A percentile compares a stretch with the other conserved stretches of the same genome.
phyloP scores from a whole-genome alignment of 2,888 invertebrate species.

The Erebia aethiops region DNA sequence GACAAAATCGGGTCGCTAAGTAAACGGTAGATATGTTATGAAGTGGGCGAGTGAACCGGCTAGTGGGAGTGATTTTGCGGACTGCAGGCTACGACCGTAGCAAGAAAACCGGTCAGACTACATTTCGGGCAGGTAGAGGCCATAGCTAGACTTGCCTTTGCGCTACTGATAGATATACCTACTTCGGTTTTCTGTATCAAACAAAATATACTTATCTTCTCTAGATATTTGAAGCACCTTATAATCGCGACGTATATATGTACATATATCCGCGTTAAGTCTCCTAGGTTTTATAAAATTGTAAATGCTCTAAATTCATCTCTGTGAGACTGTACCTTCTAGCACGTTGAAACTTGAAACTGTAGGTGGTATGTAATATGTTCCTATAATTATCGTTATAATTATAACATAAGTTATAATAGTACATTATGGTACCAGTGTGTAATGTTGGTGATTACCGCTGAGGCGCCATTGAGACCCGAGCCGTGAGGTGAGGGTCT shows the following conservation, averaged over 20 bases:
- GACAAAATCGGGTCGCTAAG: constrained; percentile 60
- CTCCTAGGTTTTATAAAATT: not conserved
- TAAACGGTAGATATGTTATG: constrained; percentile 52
- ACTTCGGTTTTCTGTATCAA: not conserved
- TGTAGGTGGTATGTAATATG: too few species aligned
- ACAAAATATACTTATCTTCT: not conserved
- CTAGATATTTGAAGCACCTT: too few species aligned
- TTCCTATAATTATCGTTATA: too few species aligned
- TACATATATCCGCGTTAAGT: too few species aligned
- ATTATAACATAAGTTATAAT: too few species aligned
- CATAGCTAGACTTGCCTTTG: constrained; percentile 37
- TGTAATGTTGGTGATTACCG: too few species aligned
- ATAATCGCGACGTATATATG: too few species aligned
- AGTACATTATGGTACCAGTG: too few species aligned
- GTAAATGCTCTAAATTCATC: not conserved
- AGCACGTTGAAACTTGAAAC: not conserved
- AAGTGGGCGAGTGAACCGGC: constrained; percentile 65
- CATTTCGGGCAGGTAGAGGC: constrained; percentile 64
- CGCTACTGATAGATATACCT: constrained; percentile 9
- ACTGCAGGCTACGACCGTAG: constrained; percentile 63
- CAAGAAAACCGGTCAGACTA: constrained; percentile 75
- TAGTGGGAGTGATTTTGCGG: constrained; percentile 75
- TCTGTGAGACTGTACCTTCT: not conserved
- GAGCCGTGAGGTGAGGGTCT: too few species aligned
- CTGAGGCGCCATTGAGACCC: too few species aligned